Conservation (phyloP, 2,113 vertebrate species). For the Syngnathus typhle region DNA sequence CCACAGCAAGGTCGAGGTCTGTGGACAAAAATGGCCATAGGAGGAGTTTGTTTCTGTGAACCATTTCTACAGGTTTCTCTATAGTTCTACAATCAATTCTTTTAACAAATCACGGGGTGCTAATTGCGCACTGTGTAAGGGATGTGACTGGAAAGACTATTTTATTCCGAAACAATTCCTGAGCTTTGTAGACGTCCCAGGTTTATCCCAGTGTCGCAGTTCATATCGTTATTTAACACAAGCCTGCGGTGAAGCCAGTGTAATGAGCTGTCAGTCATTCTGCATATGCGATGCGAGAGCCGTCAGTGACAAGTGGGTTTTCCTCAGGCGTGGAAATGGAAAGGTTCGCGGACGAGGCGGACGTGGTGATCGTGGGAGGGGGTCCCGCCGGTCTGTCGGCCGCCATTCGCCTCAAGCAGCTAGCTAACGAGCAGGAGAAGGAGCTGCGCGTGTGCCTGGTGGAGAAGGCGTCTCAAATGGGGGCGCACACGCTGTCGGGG, state of each 20-base stretch:
- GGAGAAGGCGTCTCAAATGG: slow-evolving; percentile 93
- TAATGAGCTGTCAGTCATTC: neutral
- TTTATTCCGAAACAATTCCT: neutral
- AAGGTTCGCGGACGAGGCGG: slow-evolving; percentile 90
- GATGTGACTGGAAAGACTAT: neutral
- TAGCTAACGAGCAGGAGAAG: slow-evolving; percentile 79
- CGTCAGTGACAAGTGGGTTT: neutral
- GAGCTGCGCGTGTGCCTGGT: slow-evolving; percentile 93
- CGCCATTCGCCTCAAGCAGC: slow-evolving; percentile 88
- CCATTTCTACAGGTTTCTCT: too few relatives aligned
- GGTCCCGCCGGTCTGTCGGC: slow-evolving; percentile 92
- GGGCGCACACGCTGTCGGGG: slow-evolving; percentile 90
- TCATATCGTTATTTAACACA: neutral
- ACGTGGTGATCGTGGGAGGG: slow-evolving; percentile 89
- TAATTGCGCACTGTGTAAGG: too few relatives aligned
- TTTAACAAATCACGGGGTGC: too few relatives aligned
- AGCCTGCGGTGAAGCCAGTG: neutral
- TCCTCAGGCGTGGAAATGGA: slow-evolving; percentile 87
- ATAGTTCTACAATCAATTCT: too few relatives aligned
- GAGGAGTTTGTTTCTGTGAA: too few relatives aligned
- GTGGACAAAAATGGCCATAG: too few relatives aligned
- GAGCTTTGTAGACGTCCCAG: neutral
- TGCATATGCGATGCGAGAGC: neutral
- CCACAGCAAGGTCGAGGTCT: too few relatives aligned
- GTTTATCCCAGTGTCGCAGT: neutral